A percentile compares a stretch with the other conserved stretches of the same genome.
These are phyloP conservation scores for Myrmecobius fasciatus DNA, from an alignment of 2,113 vertebrate genomes.

Conservation along the genomic window DNA sequence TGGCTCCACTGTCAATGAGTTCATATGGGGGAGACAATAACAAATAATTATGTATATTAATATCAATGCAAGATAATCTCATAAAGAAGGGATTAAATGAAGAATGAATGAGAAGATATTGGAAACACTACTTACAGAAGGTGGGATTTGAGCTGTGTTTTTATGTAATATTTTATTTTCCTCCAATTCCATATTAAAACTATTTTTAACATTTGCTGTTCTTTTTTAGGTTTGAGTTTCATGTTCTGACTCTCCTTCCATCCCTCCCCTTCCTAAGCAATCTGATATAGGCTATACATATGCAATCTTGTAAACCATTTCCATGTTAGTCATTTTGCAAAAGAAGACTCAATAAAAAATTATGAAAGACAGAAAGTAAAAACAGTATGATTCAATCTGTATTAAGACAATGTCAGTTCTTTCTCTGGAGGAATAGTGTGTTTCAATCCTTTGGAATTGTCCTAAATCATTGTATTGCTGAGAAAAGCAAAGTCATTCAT, in stretches of 20 bases:
- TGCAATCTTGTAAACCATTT: not conserved
- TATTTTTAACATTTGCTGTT: too few relatives aligned
- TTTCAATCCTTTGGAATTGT: not conserved
- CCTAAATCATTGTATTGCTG: not conserved
- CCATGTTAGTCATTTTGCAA: not conserved
- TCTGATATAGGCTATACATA: not conserved
- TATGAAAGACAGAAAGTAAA: not conserved
- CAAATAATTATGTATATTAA: not conserved
- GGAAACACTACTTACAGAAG: not conserved
- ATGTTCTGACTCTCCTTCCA: too few relatives aligned
- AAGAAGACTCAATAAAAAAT: not conserved
- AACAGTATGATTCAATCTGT: not conserved
- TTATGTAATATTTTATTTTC: too few relatives aligned
- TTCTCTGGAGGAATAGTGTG: not conserved
- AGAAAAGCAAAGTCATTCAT: not conserved
- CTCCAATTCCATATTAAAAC: too few relatives aligned
- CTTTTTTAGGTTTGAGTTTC: too few relatives aligned
- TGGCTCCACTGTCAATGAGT: not conserved
- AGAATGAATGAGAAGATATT: not conserved
- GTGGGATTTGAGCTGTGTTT: not conserved
- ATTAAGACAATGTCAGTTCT: not conserved
- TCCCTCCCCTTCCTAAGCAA: not conserved
- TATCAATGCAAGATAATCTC: not conserved
- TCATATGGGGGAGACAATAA: not conserved
- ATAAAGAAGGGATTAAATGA: not conserved